Percentiles rank a stretch among this genome's conserved stretches.
Evolutionary conservation across 1,140 invertebrate genomes (phyloP).

Genomic region (Physella acuta): DNA sequence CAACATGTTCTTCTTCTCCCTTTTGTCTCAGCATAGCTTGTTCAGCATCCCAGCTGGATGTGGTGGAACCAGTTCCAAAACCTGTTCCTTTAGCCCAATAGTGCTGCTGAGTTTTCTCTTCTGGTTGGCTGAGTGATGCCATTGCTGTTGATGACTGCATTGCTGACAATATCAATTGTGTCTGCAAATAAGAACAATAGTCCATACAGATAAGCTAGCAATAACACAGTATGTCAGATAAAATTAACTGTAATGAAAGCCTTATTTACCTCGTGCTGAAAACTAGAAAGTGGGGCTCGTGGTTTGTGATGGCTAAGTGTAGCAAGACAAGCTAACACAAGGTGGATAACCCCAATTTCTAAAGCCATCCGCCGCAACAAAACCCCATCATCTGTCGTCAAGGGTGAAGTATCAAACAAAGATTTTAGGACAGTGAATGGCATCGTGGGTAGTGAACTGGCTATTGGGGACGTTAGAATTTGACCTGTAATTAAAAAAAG

Average conservation of each 20-base stretch:
- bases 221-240: no score
- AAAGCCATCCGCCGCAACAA: slow-evolving; percentile 77
- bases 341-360: slow-evolving; percentile 78
- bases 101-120: slow-evolving; percentile 72
- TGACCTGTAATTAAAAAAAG: slow-evolving; percentile 63
- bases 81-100: slow-evolving; percentile 94
- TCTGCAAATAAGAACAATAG: slow-evolving; percentile 28
- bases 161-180: slow-evolving; percentile 47
- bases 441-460: slow-evolving; percentile 77
- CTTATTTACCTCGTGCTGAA: slow-evolving; percentile 63
- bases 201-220: not conserved
- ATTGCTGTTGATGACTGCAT: slow-evolving; percentile 41
- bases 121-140: slow-evolving; percentile 64
- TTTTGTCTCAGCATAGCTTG: slow-evolving; percentile 84
- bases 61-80: slow-evolving; percentile 91
- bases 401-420: slow-evolving; percentile 76
- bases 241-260: no score
- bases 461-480: slow-evolving; percentile 75
- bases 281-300: slow-evolving; percentile 54
- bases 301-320: slow-evolving; percentile 83
- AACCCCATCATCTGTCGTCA: slow-evolving; percentile 79
- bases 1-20: slow-evolving; percentile 90
- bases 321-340: slow-evolving; percentile 82
- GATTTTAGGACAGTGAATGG: slow-evolving; percentile 84
- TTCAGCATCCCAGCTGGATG: slow-evolving; percentile 94